These are phyloP conservation scores for Furnarius figulus DNA, from an alignment of 2,113 vertebrate genomes.

Conservation along the genomic window DNA sequence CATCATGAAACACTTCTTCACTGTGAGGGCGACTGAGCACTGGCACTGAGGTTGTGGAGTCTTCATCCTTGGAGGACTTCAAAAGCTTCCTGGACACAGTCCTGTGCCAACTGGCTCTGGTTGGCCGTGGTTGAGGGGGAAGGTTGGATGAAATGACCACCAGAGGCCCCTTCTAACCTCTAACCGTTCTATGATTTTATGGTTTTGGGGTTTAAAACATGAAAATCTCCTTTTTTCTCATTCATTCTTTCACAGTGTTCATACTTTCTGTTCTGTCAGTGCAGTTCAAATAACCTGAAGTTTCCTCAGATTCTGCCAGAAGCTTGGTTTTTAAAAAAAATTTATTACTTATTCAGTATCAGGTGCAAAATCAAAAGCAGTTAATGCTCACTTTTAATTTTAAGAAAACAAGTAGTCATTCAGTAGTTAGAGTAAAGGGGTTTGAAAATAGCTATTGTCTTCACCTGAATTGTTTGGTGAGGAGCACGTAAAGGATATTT, in stretches of 20 bases:
- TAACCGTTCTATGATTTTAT: background rate
- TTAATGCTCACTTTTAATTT: background rate
- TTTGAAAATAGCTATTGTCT: background rate
- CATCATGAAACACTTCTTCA: fast-evolving
- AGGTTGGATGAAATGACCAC: background rate
- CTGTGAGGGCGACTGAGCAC: background rate
- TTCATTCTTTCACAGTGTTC: background rate
- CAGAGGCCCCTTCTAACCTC: background rate
- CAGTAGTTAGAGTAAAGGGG: background rate
- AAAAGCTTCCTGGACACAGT: background rate
- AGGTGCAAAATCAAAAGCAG: background rate
- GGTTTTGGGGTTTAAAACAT: background rate
- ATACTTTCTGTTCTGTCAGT: background rate
- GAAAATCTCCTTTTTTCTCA: background rate
- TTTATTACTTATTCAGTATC: background rate
- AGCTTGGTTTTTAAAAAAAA: background rate
- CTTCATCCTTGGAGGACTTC: background rate
- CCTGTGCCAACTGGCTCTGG: background rate
- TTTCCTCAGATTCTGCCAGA: background rate
- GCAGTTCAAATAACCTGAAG: background rate
- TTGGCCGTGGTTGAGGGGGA: background rate
- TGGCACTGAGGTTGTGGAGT: background rate
- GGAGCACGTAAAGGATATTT: background rate
- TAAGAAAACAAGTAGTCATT: background rate
- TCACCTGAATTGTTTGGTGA: background rate